phyloP scores from a whole-genome alignment of 2,113 vertebrate genomes.

The Python bivittatus region DNA sequence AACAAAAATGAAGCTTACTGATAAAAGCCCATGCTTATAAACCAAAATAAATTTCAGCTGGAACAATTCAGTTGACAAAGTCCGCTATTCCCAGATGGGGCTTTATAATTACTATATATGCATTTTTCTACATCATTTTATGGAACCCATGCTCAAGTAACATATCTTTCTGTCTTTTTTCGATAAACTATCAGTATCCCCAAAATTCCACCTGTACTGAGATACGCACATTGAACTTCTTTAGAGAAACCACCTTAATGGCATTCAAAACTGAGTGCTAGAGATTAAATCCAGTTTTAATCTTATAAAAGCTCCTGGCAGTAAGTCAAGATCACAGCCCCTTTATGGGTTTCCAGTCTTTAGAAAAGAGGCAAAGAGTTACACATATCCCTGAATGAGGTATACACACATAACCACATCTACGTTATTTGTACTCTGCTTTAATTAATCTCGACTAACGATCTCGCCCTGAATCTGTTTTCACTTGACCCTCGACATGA shows the following conservation, averaged over 20 bases:
- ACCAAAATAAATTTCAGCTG: neutral
- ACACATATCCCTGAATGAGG: neutral
- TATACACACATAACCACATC: neutral
- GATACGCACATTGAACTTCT: neutral
- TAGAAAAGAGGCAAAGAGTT: neutral
- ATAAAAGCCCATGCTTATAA: neutral
- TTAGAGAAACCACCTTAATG: neutral
- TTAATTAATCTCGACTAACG: neutral
- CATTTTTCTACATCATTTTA: neutral
- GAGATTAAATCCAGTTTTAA: neutral
- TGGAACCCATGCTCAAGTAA: neutral
- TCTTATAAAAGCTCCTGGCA: neutral
- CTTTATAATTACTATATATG: neutral
- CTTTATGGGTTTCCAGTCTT: neutral
- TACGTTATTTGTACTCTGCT: neutral
- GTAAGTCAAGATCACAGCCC: neutral
- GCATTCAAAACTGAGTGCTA: neutral
- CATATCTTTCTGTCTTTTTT: neutral
- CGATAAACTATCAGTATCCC: neutral
- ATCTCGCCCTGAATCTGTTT: neutral
- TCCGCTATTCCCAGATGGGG: neutral
- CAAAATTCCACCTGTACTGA: neutral
- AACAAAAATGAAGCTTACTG: neutral
- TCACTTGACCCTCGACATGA: neutral
- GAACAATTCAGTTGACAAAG: neutral